Base-by-base conservation (phyloP, 2,888 invertebrate genomes). In the Embidobia sp. region DNA sequence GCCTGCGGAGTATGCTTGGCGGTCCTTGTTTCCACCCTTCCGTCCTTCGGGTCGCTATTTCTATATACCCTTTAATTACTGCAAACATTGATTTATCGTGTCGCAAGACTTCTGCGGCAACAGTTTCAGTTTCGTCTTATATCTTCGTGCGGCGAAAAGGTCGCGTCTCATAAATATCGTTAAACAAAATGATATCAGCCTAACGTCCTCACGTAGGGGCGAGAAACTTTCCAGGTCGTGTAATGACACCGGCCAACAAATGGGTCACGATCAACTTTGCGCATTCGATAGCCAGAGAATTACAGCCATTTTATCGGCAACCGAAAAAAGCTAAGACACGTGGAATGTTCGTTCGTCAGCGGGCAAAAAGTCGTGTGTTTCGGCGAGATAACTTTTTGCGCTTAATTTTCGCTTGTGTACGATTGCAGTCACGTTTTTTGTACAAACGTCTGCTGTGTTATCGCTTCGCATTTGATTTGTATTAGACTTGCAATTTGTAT, bases 31-130 rank as follows among this genome's bases (percentile, higher is more conserved):
- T 22, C 40, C 29, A 7, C 57, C 31, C 29, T 42, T 19, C 31
- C 1, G n/a, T 16, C 29, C 16, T 16, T n/a, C n/a, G n/a, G n/a
- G n/a, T n/a, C n/a, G n/a, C n/a, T n/a, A n/a, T n/a, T n/a, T n/a
- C 16, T 59, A 51, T 31, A 44, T n/a, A n/a, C n/a, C n/a, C 46
- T 70, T 44, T 44, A 31, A 31, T 29, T 31, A 48, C 53, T 22
- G 51, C 35, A 70, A 70, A 70, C 69, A 70, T 70, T 70, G 69
- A 70, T 70, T 70, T 70, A 70, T 70, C 59, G 51, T 40, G 63
- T 72, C 49, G 49, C 51, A 19, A 33, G 70, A 61, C 70, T 70
- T 70, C 61, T 49, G 51, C 42, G 51, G 51, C 51, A 61, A 72
- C 63, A 72, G 53, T 63, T 63, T 63, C 63, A 48, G 63, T 48